Base-by-base conservation (phyloP, 2,113 vertebrate species). In the Pao palembangensis region DNA sequence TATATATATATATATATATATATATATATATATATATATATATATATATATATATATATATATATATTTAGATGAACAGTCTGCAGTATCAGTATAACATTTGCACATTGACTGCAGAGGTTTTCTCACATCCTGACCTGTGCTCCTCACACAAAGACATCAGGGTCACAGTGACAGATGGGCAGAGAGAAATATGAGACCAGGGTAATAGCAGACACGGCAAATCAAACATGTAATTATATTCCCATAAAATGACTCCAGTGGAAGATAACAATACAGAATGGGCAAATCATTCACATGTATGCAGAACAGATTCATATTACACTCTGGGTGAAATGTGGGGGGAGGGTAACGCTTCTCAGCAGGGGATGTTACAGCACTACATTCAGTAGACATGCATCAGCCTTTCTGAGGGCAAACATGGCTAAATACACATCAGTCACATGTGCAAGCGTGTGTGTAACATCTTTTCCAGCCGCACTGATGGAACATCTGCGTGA, bases 331-430 rank as follows among this genome's bases (percentile, higher is more conserved):
- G 62, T 67, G 42, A 68, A 81, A 78, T 31, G 59, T 67, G 60
- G 77, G 87, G 86, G 81, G 79, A 80, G 61, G 87, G 83, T 76
- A 64, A 41, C 34, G 70, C 58, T 52, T 71, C 47, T 57, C 80
- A 76, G 83, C 52, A 31, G 78, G 76, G 58, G 70, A 67, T 60
- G 31, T 60, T 51, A 69, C 60, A 50, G 56, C 55, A 78, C 65
- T 63, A 2, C 10, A 48, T 48, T 6, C 47, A 49, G 47, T 38
- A 8, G 34, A 38, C 34, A 38, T 3, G 5, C 25, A 28, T 28
- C 6, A 28, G 34, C 11, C 34, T 38, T 38, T 38, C 34, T 12
- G 34, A 38, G 11, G 34, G 34, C 11, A 28, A 28, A 28, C 25
- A 4, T 28, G 3, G 25, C 25, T 28, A 7, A 28, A 28, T 38